Evolutionary conservation across 2,113 vertebrate genomes (phyloP), one percentile per base, ranked within the genome.

Genomic region (Nesospiza acunhae): DNA sequence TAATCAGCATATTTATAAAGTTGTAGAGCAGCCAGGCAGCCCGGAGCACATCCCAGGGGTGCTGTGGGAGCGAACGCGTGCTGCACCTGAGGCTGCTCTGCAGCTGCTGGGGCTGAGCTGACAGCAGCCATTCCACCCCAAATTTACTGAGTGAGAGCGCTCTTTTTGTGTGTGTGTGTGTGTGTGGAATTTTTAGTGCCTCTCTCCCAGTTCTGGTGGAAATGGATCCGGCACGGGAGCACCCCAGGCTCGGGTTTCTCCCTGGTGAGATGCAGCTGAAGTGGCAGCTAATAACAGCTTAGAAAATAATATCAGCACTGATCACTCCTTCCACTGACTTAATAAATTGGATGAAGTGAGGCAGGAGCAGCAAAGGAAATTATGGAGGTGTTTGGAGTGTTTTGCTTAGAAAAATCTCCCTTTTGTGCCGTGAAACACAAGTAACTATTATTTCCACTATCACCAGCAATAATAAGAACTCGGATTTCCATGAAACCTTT

Each of bases 221-320:
- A 75, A 11, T 0, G 24, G 79, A 60, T 63, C 89, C n/a, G 23
- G 62, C 28, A 10, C 52, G 13, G 82, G 58, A 90, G 59, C 56
- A 30, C 27, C 76, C 46, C 3, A 60, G 60, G 80, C 91, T 89
- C 19, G 0, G 47, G 55, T 56, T 87, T 44, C 76, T 69, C 87
- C 70, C 19, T 0, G 2, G 6, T 83, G 87, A 55, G 35, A 35
- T 2, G 58, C 89, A 90, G 27, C 79, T 53, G 27, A 87, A 93
- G 86, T 73, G 93, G 80, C 86, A 94, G 95, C 96, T 93, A 62
- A 89, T 53, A 84, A 80, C 81, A 85, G 84, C 83, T 80, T 24
- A 4, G 80, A 79, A 92, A 95, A 80, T 44, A 75, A 75, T 33
- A 85, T 62, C 80, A 80, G 50, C 10, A 0, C 93, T 83, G 85